phyloP scores from a whole-genome alignment of 2,888 invertebrate species.

The Monochamus alternatus region DNA sequence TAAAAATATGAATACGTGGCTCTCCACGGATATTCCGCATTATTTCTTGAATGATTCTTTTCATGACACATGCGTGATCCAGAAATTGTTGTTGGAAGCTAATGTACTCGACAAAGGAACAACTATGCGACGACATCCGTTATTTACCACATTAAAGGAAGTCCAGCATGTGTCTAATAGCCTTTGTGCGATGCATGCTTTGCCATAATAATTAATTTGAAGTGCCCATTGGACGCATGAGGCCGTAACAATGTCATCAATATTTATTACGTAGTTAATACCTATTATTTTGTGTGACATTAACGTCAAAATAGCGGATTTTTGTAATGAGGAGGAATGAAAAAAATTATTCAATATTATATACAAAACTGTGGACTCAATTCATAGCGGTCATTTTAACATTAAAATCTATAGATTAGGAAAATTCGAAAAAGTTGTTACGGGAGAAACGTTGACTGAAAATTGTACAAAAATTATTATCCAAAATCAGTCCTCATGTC shows the following conservation, averaged over 20 bases:
- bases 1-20: slow-evolving; percentile 25
- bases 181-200: slow-evolving; percentile 33
- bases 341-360: too few relatives aligned
- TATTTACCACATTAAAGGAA: slow-evolving; percentile 43
- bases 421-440: too few relatives aligned
- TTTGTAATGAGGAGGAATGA: too few relatives aligned
- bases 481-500: too few relatives aligned
- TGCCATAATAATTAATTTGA: slow-evolving; percentile 38
- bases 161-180: slow-evolving; percentile 39
- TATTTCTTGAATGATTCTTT: slow-evolving; percentile 28
- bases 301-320: not conserved
- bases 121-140: slow-evolving; percentile 38
- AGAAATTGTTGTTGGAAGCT: slow-evolving; percentile 28
- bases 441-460: too few relatives aligned
- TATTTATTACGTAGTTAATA: slow-evolving; percentile 23
- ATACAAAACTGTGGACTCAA: too few relatives aligned
- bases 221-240: slow-evolving; percentile 26
- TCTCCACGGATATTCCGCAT: slow-evolving; percentile 12
- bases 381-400: too few relatives aligned
- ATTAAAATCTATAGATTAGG: too few relatives aligned
- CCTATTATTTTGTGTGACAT: not conserved
- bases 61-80: slow-evolving; percentile 20
- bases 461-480: too few relatives aligned
- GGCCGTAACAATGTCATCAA: slow-evolving; percentile 32
- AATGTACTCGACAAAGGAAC: slow-evolving; percentile 38